Percentiles rank a stretch among this genome's conserved stretches.
These are phyloP conservation scores for Phrynosoma blainvillii DNA, from an alignment of 2,113 vertebrate species.

Conservation along the genomic window DNA sequence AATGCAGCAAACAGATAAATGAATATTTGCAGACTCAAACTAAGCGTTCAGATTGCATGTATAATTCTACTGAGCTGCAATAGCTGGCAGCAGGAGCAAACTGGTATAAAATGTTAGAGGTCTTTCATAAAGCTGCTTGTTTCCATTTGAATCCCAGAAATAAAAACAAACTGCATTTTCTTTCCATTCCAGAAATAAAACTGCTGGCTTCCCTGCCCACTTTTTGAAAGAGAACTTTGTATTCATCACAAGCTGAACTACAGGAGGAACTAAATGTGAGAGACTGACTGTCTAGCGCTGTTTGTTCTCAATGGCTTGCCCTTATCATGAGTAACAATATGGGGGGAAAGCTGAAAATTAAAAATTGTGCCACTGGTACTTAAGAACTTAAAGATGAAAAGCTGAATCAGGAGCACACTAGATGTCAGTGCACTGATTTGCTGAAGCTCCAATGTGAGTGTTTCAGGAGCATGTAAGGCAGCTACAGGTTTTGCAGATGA, in stretches of 20 bases:
- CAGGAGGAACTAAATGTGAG: neutral
- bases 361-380: constrained; percentile 1
- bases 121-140: constrained; percentile 29
- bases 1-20: neutral
- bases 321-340: neutral
- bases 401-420: neutral
- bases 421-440: neutral
- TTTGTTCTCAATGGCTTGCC: neutral
- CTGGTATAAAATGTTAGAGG: constrained; percentile 1
- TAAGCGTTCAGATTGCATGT: constrained; percentile 4
- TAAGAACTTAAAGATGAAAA: neutral
- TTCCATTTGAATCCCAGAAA: neutral
- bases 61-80: neutral
- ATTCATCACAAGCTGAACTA: neutral
- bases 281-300: neutral
- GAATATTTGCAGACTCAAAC: constrained; percentile 13
- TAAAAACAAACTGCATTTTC: neutral
- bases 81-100: fast-evolving
- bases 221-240: neutral
- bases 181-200: neutral
- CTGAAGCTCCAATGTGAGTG: neutral
- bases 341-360: neutral
- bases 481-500: neutral
- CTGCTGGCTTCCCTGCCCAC: neutral
- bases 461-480: neutral